Conservation (phyloP, 2,113 vertebrate species). For the Elephas maximus region DNA sequence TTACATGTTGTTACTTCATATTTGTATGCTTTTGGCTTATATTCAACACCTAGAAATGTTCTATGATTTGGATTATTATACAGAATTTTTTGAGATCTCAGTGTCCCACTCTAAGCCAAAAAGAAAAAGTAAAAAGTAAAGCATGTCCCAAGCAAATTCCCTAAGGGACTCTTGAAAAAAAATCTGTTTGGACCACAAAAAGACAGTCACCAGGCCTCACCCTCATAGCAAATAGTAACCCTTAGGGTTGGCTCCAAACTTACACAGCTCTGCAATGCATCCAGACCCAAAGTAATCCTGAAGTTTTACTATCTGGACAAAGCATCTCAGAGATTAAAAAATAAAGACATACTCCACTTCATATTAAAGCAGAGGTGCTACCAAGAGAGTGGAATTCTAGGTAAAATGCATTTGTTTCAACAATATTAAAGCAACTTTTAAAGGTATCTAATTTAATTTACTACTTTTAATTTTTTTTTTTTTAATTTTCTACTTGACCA, state of each 20-base stretch:
- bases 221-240: not conserved
- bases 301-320: not conserved
- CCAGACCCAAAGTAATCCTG: not conserved
- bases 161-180: not conserved
- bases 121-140: not conserved
- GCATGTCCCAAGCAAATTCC: not conserved
- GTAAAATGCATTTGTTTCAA: slow-evolving; percentile 14
- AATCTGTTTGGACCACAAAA: not conserved
- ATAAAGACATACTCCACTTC: not conserved
- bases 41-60: not conserved
- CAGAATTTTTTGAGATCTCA: not conserved
- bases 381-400: not conserved
- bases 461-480: not conserved
- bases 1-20: slow-evolving; percentile 14
- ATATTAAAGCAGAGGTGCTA: not conserved
- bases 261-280: not conserved
- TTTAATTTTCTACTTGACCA: not conserved
- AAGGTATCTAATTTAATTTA: slow-evolving; percentile 31
- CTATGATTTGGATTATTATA: not conserved
- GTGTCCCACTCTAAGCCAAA: not conserved
- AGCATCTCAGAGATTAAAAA: slow-evolving; percentile 26
- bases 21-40: slow-evolving; percentile 16
- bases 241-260: not conserved
- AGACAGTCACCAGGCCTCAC: not conserved
- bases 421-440: slow-evolving; percentile 6